These are phyloP conservation scores for Pollenia angustigena DNA, from an alignment of 2,888 invertebrate genomes.

Conservation along the genomic window DNA sequence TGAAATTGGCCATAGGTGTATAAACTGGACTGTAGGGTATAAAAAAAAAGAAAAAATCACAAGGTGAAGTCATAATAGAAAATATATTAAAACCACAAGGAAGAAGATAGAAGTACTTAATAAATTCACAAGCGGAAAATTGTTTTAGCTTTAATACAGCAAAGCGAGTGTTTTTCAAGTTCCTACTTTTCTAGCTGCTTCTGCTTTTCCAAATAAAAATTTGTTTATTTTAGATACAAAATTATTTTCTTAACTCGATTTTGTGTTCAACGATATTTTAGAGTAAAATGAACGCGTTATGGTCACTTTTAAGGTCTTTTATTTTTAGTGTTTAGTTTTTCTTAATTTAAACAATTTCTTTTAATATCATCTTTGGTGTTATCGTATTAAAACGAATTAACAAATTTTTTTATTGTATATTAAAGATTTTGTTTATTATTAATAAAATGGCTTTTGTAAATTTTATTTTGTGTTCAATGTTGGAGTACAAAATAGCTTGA, in stretches of 20 bases:
- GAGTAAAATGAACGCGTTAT: neutral
- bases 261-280: neutral
- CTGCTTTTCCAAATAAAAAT: neutral
- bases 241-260: neutral
- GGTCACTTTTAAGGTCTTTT: conserved; percentile 21
- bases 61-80: neutral
- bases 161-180: neutral
- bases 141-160: conserved; percentile 54
- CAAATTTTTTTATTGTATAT: conserved; percentile 18
- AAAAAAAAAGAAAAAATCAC: neutral
- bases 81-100: neutral
- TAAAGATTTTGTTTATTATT: neutral
- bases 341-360: conserved; percentile 25
- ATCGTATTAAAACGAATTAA: conserved; percentile 38
- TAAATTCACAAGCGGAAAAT: conserved; percentile 74
- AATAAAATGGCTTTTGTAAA: neutral
- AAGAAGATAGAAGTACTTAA: conserved; percentile 29
- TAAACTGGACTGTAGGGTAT: too few species aligned
- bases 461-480: neutral
- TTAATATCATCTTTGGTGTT: neutral
- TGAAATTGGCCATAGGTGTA: too few species aligned
- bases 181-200: neutral
- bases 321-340: neutral
- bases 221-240: too few species aligned
- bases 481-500: conserved; percentile 20